Percentiles rank a stretch among this genome's conserved stretches.
Evolutionary conservation across 2,888 invertebrate genomes (phyloP).

Genomic region (Hirudinaria manillensis): DNA sequence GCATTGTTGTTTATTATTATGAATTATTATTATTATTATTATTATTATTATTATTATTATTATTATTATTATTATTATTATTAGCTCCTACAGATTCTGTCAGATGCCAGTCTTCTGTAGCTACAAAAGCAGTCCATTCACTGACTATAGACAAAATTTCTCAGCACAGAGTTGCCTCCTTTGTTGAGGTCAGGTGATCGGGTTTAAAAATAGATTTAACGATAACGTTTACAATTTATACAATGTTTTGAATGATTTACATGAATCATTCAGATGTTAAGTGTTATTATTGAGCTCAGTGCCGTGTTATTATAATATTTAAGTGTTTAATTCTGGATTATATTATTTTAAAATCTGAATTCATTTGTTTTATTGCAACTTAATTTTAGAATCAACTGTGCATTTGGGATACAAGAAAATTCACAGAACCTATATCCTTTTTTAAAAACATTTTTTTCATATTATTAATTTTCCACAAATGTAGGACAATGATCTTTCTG

Average conservation of each 20-base stretch:
- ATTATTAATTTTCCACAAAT: too few relatives aligned
- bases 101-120: slow-evolving; percentile 22
- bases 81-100: not conserved
- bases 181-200: slow-evolving; percentile 50
- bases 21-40: too few relatives aligned
- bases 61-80: too few relatives aligned
- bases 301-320: not conserved
- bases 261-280: too few relatives aligned
- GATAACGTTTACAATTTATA: too few relatives aligned
- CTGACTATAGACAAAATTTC: slow-evolving; percentile 72
- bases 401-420: slow-evolving; percentile 24
- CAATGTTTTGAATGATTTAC: not conserved
- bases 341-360: not conserved
- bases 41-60: too few relatives aligned
- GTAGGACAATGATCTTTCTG: too few relatives aligned
- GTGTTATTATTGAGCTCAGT: not conserved
- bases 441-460: not conserved
- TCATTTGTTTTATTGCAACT: not conserved
- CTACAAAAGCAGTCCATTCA: slow-evolving; percentile 76
- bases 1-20: too few relatives aligned
- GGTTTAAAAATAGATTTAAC: not conserved
- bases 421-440: slow-evolving; percentile 30
- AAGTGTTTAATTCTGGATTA: not conserved
- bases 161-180: slow-evolving; percentile 76
- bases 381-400: slow-evolving; percentile 14